phyloP scores from a whole-genome alignment of 2,888 invertebrate genomes.

The Mallateleia sp. region DNA sequence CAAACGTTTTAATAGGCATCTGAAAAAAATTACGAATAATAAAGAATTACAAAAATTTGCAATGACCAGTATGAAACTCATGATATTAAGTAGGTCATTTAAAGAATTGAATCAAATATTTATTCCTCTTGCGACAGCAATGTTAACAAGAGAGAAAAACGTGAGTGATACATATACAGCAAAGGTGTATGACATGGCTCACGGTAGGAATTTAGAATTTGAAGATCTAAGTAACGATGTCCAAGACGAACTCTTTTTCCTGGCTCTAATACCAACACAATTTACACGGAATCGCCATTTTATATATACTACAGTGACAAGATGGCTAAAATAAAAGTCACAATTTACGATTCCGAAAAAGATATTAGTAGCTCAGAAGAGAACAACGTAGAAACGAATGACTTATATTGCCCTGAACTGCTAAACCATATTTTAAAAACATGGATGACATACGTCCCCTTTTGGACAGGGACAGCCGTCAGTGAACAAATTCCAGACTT shows the following conservation, averaged over 20 bases:
- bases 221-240: no score
- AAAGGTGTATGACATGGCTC: no score
- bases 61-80: not conserved
- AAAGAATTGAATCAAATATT: constrained; percentile 10
- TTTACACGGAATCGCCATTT: constrained; percentile 20
- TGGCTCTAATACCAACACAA: not conserved
- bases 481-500: not conserved
- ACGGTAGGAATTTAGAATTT: no score
- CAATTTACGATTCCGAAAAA: not conserved
- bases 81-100: not conserved
- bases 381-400: not conserved
- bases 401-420: not conserved
- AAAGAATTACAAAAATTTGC: not conserved
- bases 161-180: not conserved
- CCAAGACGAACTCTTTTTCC: no score
- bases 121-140: not conserved
- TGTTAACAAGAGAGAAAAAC: not conserved
- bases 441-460: constrained; percentile 11
- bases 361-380: not conserved
- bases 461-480: constrained; percentile 5
- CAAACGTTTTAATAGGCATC: constrained; percentile 8
- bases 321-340: not conserved
- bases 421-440: no score
- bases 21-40: not conserved
- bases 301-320: not conserved